Evolutionary conservation across 1,140 invertebrate genomes (phyloP).

Genomic region (Panagrolaimus sp.): DNA sequence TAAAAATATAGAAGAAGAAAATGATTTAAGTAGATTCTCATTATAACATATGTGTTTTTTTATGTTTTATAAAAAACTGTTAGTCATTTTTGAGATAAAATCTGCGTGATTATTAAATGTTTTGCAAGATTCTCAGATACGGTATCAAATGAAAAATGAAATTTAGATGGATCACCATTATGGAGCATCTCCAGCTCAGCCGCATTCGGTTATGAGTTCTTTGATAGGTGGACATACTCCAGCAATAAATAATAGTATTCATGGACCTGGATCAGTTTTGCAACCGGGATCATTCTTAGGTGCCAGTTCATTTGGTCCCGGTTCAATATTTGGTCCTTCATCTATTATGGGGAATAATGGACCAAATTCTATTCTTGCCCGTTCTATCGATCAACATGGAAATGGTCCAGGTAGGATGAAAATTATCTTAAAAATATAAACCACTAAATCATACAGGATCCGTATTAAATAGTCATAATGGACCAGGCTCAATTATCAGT

Average conservation of each 20-base stretch:
- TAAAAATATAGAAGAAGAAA: no score
- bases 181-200: slow-evolving; percentile 36
- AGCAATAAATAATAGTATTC: slow-evolving; percentile 14
- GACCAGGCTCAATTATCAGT: slow-evolving; percentile 40
- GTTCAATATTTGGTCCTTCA: slow-evolving; percentile 22
- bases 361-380: slow-evolving; percentile 30
- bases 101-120: no score
- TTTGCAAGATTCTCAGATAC: no score
- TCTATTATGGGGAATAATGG: slow-evolving; percentile 18
- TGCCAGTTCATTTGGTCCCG: slow-evolving; percentile 20
- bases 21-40: no score
- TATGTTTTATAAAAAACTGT: no score
- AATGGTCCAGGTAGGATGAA: slow-evolving; percentile 19
- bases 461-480: slow-evolving; percentile 36
- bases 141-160: neutral
- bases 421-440: neutral
- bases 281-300: slow-evolving; percentile 12
- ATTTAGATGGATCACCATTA: slow-evolving; percentile 6
- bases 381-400: slow-evolving; percentile 31
- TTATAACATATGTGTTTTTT: no score
- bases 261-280: slow-evolving; percentile 17
- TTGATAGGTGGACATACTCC: slow-evolving; percentile 32
- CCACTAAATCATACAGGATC: slow-evolving; percentile 16
- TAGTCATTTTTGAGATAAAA: no score
- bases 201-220: slow-evolving; percentile 41